Percentiles rank a stretch among this genome's conserved stretches.
Evolutionary conservation across 1,140 invertebrate genomes (phyloP).

Genomic region (Micrasema minimum): DNA sequence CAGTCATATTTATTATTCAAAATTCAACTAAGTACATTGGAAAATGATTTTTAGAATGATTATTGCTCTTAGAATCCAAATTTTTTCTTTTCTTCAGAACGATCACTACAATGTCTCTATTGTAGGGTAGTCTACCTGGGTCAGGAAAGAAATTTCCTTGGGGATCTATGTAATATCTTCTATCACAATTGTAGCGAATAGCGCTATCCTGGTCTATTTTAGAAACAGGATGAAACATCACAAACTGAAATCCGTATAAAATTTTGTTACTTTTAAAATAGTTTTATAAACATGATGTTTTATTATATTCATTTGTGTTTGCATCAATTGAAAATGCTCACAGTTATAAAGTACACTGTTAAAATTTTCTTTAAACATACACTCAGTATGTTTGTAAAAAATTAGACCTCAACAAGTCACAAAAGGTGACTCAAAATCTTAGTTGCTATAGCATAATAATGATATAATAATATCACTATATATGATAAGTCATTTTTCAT

Average conservation of each 20-base stretch:
- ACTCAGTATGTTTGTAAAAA: no score
- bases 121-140: background rate
- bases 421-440: no score
- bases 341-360: no score
- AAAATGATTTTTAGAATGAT: slow-evolving; percentile 38
- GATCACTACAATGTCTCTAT: background rate
- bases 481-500: no score
- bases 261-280: no score
- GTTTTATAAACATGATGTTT: no score
- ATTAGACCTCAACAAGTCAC: no score
- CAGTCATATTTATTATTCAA: background rate
- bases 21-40: slow-evolving; percentile 31
- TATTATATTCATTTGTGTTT: no score
- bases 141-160: slow-evolving; percentile 1
- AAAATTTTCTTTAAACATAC: no score
- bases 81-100: slow-evolving; percentile 8
- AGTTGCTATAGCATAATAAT: no score
- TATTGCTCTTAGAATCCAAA: background rate
- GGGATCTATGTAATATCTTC: slow-evolving; percentile 1
- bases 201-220: background rate
- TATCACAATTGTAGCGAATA: slow-evolving; percentile 20
- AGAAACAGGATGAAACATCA: slow-evolving; percentile 9
- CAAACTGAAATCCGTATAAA: slow-evolving; percentile 15
- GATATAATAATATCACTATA: no score
- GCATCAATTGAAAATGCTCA: no score